Percentiles rank a stretch among this genome's conserved stretches.
Evolutionary conservation across 2,113 vertebrate species (phyloP).

Genomic region (Meleagris gallopavo): DNA sequence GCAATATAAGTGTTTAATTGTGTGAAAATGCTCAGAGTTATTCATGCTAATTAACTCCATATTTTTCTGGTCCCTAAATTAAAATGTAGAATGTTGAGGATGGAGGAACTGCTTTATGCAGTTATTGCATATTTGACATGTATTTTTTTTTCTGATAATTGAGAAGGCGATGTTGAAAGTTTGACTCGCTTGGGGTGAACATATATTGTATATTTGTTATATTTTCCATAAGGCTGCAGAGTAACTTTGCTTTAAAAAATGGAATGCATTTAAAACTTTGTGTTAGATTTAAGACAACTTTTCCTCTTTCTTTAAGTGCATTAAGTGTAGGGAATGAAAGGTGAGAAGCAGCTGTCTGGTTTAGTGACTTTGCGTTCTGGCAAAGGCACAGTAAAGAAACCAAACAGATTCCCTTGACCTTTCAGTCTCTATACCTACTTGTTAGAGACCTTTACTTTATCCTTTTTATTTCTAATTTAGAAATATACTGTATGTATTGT

Average conservation of each 20-base stretch:
- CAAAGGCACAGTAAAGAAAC: constrained; percentile 86
- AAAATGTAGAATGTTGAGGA: constrained; percentile 72
- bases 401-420: constrained; percentile 90
- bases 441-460: constrained; percentile 79
- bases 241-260: constrained; percentile 90
- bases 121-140: constrained; percentile 74
- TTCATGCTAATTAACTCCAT: constrained; percentile 74
- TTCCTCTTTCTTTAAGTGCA: constrained; percentile 80
- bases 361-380: constrained; percentile 88
- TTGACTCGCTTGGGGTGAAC: constrained; percentile 77
- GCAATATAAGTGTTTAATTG: constrained; percentile 79
- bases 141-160: constrained; percentile 74
- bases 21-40: constrained; percentile 87
- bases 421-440: constrained; percentile 90
- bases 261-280: constrained; percentile 88
- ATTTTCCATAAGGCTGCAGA: constrained; percentile 99
- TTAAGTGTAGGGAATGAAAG: constrained; percentile 90
- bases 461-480: constrained; percentile 84
- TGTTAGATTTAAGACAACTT: constrained; percentile 88
- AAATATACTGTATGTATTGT: constrained; percentile 82
- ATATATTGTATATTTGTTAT: constrained; percentile 79
- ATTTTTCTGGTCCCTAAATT: constrained; percentile 78
- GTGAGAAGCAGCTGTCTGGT: constrained; percentile 90
- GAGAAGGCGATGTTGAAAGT: constrained; percentile 71
- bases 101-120: constrained; percentile 77